Base-by-base conservation (phyloP, 2,797 vertebrate species). In the Euphonia xanthogaster region DNA sequence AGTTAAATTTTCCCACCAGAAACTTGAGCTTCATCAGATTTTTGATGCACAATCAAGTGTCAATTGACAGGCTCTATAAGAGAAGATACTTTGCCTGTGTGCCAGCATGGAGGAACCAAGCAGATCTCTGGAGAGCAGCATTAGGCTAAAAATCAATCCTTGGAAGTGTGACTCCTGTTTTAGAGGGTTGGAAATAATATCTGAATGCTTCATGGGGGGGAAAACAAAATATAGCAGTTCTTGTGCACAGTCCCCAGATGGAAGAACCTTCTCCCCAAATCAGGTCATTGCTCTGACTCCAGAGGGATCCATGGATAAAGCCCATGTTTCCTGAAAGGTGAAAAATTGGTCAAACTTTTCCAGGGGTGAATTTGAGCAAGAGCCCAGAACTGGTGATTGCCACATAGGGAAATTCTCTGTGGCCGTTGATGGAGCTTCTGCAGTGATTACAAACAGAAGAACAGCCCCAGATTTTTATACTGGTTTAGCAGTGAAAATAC, bases 51-150 rank as follows among this genome's bases (percentile, higher is more conserved):
- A 65, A 35, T 23, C 42, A 24, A 24, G 28, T 31, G 9, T 14
- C 50, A 58, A 31, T 17, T 25, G 48, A n/a, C 35, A 88, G 45
- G 33, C 4, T 53, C 31, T 30, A 1, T 7, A 44, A 61, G 31
- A 39, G 86, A 61, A 65, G 65, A 61, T n/a, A 6, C 10, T 47
- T 40, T 42, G 30, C 67, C 8, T 6, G 8, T 33, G 3, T 30
- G 31, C 11, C 14, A 40, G 31, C 47, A 6, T 0, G 1, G 51
- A 77, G n/a, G 35, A 74, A 13, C 0, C 0, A 80, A 83, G 54
- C 37, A 72, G 40, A 25, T 54, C 13, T 66, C 48, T 65, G 72
- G 31, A 83, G 48, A 82, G 35, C 28, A 85, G 50, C 22, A 35
- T 21, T 25, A 42, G 68, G 53, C 13, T 80, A 30, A 63, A 88